Base-by-base conservation (phyloP, 2,797 vertebrate species). In the Bovichtus diacanthus region DNA sequence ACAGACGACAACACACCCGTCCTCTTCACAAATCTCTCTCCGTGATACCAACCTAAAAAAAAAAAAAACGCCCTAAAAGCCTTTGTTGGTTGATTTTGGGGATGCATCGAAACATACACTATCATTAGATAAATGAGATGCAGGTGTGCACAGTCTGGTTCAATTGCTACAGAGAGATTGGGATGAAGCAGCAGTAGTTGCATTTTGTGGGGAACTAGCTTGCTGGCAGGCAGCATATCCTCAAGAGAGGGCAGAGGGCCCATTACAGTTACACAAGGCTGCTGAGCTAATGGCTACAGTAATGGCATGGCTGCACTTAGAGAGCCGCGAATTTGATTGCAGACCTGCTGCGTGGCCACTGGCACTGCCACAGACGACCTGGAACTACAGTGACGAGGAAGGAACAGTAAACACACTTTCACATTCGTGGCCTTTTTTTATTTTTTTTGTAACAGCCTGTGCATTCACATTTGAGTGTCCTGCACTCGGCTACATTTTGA, bases 241-340 rank as follows among this genome's bases (percentile, higher is more conserved):
- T 79, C 84, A 23, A 68, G 84, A 81, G 82, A 81, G 50, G 70
- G 78, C 79, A 83, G 74, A 66, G 74, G 58, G 70, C 55, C 83
- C 82, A 88, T 87, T 90, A 85, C 58, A 67, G 64, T 70, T 59
- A 77, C 69, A 82, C 75, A 76, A 78, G 74, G 78, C 82, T 88
- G 87, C 84, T 83, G 88, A 90, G 80, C 76, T 90, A 92, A 89
- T 88, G 82, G 78, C 90, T 85, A 83, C 77, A 63, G 81, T 89
- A 88, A 92, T 91, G 85, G 83, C 85, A 82, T 51, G 74, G 81
- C 83, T 85, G 79, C 83, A 86, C 74, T 90, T 78, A 74, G 55
- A 76, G 63, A 73, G 72, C 74, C 9, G n/a, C 29, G 41, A 78
- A 82, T 89, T 82, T 85, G 82, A 90, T 78, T 78, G 88, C 67